Evolutionary conservation across 2,888 invertebrate genomes (phyloP), one percentile per base, ranked within the genome.

Genomic region (Hydrotaea cyrtoneurina): DNA sequence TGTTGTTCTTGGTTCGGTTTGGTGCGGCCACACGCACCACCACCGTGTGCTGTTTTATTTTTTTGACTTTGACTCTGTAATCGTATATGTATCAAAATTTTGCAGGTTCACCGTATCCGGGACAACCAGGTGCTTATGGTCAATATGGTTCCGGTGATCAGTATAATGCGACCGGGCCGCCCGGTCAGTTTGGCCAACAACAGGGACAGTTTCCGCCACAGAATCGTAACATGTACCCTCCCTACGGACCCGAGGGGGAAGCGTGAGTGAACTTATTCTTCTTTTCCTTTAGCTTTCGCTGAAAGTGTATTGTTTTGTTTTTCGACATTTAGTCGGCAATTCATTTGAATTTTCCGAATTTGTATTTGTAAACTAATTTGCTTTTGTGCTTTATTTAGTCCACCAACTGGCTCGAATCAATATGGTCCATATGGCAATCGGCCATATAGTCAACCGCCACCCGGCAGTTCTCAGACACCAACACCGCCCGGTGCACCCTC

Each of bases 181-280:
- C 94, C 78, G 93, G 93, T 2, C 94, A 94, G 90, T 95, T 95
- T 92, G 94, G 94, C 85, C 93, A 94, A 87, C 93, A 94, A 82
- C 94, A 93, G 90, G 92, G 92, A 88, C 93, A 93, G 92, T 94
- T 94, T 92, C 94, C 94, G 85, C 95, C 95, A 88, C 94, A 95
- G 86, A 95, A 95, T 92, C 95, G 96, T 93, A 96, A 96, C 89
- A 96, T 96, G 89, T 96, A 96, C 91, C 96, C 96, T 89, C 95
- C 96, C 88, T 96, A 96, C 89, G 95, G 96, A 86, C 94, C 95
- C 74, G 95, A 95, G 87, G 95, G 95, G 88, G 94, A 92, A 93
- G 94, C 95, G 96, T 95, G 92, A 91, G 91, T 91, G 88, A 82
- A 73, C 80, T 87, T 87, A 86, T 86, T 81, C 77, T 80, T 23